These are phyloP conservation scores for Castor canadensis DNA, from an alignment of 2,113 vertebrate species.

Conservation along the genomic window DNA sequence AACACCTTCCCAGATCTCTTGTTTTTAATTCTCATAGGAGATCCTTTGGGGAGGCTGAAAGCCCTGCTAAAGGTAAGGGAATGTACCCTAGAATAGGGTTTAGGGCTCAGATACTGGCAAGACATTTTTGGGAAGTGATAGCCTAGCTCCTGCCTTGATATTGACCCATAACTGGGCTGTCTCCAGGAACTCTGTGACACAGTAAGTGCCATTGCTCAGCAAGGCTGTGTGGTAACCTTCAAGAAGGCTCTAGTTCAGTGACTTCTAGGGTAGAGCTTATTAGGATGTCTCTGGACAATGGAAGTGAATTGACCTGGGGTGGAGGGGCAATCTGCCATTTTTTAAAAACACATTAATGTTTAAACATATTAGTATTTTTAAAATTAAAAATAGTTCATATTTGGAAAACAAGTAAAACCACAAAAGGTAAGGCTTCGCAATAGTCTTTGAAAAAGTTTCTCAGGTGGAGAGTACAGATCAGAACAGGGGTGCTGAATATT, in stretches of 20 bases:
- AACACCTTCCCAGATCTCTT: not conserved
- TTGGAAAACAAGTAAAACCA: not conserved
- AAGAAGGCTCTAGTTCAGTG: not conserved
- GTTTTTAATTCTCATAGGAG: not conserved
- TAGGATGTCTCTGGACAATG: not conserved
- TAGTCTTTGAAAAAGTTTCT: not conserved
- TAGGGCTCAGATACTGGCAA: not conserved
- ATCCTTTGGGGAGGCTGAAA: not conserved
- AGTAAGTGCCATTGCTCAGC: not conserved
- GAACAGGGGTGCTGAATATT: not conserved
- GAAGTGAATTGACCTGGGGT: not conserved
- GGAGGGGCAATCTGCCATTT: not conserved
- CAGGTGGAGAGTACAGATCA: rapidly evolving
- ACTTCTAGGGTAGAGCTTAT: not conserved
- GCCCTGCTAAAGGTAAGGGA: not conserved
- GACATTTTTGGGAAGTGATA: not conserved
- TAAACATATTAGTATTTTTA: no score
- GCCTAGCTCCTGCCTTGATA: not conserved
- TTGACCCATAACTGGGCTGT: not conserved
- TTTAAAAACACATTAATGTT: not conserved
- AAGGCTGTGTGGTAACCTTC: not conserved
- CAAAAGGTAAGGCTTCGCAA: not conserved
- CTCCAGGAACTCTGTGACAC: not conserved
- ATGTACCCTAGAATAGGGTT: not conserved
- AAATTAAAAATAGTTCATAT: not conserved